A percentile compares a stretch with the other conserved stretches of the same genome.
phyloP scores from a whole-genome alignment of 2,888 invertebrate species.

The Adelognathus sp. region DNA sequence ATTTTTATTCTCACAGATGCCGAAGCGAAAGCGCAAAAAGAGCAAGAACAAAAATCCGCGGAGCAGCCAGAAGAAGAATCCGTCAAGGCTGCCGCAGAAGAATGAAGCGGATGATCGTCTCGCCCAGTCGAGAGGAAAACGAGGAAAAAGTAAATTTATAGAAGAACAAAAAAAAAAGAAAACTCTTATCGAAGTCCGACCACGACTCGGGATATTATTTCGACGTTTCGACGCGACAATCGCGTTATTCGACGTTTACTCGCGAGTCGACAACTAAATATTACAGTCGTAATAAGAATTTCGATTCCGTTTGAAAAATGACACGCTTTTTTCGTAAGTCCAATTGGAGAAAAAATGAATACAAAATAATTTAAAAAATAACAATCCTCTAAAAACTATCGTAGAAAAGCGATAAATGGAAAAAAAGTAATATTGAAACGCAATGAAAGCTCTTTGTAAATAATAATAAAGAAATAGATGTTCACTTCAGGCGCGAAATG shows the following conservation, averaged over 20 bases:
- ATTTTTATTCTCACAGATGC: constrained; percentile 80
- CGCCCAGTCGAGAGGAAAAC: constrained; percentile 35
- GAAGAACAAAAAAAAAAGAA: background rate
- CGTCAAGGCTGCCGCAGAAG: constrained; percentile 61
- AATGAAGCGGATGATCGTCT: constrained; percentile 60
- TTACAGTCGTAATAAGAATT: constrained; percentile 58
- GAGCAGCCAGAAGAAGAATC: constrained; percentile 61
- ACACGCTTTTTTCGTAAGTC: constrained; percentile 51
- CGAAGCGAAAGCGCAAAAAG: constrained; percentile 82
- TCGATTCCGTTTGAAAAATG: constrained; percentile 44
- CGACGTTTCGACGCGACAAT: constrained; percentile 46
- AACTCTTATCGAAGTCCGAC: constrained; percentile 57
- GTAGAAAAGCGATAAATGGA: constrained; percentile 27
- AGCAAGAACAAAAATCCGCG: constrained; percentile 70
- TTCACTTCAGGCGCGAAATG: constrained; percentile 28
- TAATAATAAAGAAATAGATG: constrained; percentile 42
- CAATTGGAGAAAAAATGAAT: constrained; percentile 19
- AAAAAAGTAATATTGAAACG: constrained; percentile 32
- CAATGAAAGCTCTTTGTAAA: constrained; percentile 57
- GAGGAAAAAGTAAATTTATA: constrained; percentile 60
- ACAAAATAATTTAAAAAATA: background rate
- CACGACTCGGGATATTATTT: constrained; percentile 57
- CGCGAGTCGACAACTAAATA: constrained; percentile 47
- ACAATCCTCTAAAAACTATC: constrained; percentile 43
- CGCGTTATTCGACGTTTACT: constrained; percentile 53